Conservation (phyloP, 2,888 invertebrate species). For the Helobdella robusta region DNA sequence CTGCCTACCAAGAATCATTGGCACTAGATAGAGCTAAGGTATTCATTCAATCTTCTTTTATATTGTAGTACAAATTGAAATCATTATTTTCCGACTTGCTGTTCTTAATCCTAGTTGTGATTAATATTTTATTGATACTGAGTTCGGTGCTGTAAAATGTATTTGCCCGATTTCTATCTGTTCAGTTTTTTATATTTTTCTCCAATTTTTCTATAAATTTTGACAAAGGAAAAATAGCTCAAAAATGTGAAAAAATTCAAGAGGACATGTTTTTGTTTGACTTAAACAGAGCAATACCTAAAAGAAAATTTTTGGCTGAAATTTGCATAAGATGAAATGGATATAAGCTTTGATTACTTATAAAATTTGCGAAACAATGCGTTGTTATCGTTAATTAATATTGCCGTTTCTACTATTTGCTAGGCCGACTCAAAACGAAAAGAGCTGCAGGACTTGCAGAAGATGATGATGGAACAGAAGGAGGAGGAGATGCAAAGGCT, state of each 20-base stretch:
- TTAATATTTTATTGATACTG: neutral
- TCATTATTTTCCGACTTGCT: too few relatives aligned
- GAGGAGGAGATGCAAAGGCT: slow-evolving; percentile 50
- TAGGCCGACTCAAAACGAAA: slow-evolving; percentile 35
- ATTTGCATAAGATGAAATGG: neutral
- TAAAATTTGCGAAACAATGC: neutral
- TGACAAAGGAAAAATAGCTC: too few relatives aligned
- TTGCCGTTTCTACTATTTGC: too few relatives aligned
- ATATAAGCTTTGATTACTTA: neutral
- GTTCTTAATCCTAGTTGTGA: neutral
- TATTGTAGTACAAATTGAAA: neutral
- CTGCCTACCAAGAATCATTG: slow-evolving; percentile 79
- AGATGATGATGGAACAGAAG: slow-evolving; percentile 61
- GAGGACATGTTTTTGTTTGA: too few relatives aligned
- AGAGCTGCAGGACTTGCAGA: slow-evolving; percentile 67
- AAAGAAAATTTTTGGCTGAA: too few relatives aligned
- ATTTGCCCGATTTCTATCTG: neutral
- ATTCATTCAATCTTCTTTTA: too few relatives aligned
- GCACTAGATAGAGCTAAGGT: slow-evolving; percentile 61
- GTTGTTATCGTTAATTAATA: neutral
- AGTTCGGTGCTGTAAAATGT: too few relatives aligned
- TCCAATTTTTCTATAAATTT: too few relatives aligned
- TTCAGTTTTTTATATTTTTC: too few relatives aligned
- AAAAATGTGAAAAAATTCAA: too few relatives aligned
- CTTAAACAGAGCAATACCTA: too few relatives aligned